Percentiles rank a stretch among this genome's conserved stretches.
Conservation (phyloP, 1,140 invertebrate genomes). For the Ridgeia piscesae region DNA sequence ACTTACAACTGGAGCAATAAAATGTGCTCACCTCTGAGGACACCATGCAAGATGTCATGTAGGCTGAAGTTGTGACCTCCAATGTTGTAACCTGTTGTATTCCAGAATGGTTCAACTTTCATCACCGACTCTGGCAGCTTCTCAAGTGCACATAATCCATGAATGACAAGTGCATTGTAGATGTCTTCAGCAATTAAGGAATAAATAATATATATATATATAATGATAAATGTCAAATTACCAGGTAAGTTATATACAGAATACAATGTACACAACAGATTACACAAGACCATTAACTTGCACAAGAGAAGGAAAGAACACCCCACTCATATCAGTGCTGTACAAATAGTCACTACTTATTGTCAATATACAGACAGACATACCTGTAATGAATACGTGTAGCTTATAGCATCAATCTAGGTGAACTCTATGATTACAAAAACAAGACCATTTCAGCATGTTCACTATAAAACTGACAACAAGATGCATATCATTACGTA, state of each 20-base stretch:
- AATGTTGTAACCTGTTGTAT: conserved; percentile 52
- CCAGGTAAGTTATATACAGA: background rate
- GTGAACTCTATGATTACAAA: background rate
- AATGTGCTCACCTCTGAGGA: conserved; percentile 48
- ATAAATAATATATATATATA: background rate
- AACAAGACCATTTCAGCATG: background rate
- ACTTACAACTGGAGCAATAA: background rate
- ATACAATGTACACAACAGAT: no score
- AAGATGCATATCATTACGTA: background rate
- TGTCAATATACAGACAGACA: no score
- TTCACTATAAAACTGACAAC: background rate
- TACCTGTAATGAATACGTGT: no score
- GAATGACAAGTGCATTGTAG: conserved; percentile 55
- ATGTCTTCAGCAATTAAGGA: conserved; percentile 37
- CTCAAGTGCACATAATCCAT: conserved; percentile 44
- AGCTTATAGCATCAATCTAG: background rate
- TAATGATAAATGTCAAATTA: background rate
- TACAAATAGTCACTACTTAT: background rate
- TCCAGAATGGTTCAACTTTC: conserved; percentile 55
- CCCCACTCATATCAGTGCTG: background rate
- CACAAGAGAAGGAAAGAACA: no score
- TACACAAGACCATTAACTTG: no score
- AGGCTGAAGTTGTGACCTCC: conserved; percentile 47
- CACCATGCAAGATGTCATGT: conserved; percentile 59
- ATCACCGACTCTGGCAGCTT: conserved; percentile 49